Evolutionary conservation across 1,140 invertebrate species (phyloP).

Genomic region (Rhopalosiphum padi): DNA sequence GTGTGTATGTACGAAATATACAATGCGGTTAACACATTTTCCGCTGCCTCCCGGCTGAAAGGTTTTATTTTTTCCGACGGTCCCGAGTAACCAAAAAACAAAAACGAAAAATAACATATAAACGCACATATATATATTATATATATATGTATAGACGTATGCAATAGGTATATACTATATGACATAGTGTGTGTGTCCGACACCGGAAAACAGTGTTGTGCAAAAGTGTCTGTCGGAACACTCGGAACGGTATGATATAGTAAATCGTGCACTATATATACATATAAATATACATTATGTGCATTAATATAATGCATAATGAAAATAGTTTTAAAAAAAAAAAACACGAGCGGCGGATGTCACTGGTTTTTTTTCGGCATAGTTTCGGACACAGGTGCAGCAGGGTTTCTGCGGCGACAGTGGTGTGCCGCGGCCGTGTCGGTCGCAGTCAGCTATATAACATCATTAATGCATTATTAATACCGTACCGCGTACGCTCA

Average conservation of each 20-base stretch:
- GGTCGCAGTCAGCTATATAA: neutral
- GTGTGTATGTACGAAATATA: neutral
- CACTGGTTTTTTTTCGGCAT: neutral
- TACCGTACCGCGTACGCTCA: neutral
- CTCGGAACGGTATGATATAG: neutral
- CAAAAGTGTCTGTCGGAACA: neutral
- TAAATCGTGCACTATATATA: neutral
- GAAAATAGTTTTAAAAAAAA: constrained; percentile 14
- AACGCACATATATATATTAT: neutral
- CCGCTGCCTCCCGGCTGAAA: neutral
- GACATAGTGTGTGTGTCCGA: neutral
- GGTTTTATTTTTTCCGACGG: neutral
- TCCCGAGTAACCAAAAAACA: neutral
- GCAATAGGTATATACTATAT: neutral
- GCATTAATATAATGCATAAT: neutral
- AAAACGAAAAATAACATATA: neutral
- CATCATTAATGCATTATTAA: constrained; percentile 49
- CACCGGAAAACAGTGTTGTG: neutral
- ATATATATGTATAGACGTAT: neutral
- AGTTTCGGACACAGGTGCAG: neutral
- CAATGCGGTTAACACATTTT: neutral
- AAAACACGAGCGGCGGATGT: neutral
- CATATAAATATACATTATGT: neutral
- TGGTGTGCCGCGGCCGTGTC: neutral
- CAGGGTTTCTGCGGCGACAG: neutral